Evolutionary conservation across 2,113 vertebrate species (phyloP), one percentile per base, ranked within the genome.

Genomic region (Tyto alba): DNA sequence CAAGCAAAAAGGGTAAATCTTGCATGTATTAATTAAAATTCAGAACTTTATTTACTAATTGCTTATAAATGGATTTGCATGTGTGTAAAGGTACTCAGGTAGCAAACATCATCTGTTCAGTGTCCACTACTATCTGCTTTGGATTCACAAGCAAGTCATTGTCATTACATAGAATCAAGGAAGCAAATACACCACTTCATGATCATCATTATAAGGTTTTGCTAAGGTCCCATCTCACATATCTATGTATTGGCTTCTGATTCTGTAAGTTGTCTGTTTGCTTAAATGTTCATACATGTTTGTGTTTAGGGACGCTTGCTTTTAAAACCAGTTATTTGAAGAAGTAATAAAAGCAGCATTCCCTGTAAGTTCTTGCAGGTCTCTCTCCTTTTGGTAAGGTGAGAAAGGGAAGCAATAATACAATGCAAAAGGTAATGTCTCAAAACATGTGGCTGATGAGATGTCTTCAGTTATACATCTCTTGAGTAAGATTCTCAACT

Each of bases 1-100:
- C 98, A 98, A 99, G 89, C 98, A 98, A 90, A 98, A 99, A 95
- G 98, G 98, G 98, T 98, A 98, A 57, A 63, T 57, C 45, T 73
- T 63, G 50, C 40, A 36, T 66, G 26, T 60, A 22, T 56, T 64
- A 34, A 43, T 36, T 63, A 38, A 21, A 71, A 64, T 59, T 77
- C 30, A 59, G 50, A 59, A 45, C 66, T 72, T 53, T 59, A 59
- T 38, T 30, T 72, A 72, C 20, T 71, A 56, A 38, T n/a, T 71
- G 16, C 8, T 0, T 53, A 27, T 83, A 60, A 92, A 27, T 32
- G 14, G 27, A n/a, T 78, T 53, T 77, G 19, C 17, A 38, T 23
- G 9, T 75, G 47, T 32, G 29, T 83, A 66, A 57, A 68, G n/a
- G 20, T 77, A 52, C 19, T 67, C 9, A 1, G 38, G 34, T 47